A percentile compares a stretch with the other conserved stretches of the same genome.
Conservation (phyloP, 2,888 invertebrate genomes). For the Anarsia innoxiella region DNA sequence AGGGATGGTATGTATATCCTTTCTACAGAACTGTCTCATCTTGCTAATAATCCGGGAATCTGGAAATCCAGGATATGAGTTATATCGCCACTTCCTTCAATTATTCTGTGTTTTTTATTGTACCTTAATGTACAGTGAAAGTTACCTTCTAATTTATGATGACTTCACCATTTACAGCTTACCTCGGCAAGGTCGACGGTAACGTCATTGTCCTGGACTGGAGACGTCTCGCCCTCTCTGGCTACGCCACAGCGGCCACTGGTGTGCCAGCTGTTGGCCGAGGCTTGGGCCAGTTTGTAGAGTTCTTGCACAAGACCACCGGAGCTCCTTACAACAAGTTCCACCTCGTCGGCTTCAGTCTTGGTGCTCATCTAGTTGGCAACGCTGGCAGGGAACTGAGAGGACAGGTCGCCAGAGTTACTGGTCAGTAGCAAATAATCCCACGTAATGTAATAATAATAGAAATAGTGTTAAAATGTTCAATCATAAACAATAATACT, state of each 20-base stretch:
- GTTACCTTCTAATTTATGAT: too few species aligned
- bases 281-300: constrained; percentile 38
- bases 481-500: too few species aligned
- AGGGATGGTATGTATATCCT: constrained; percentile 34
- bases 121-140: neutral
- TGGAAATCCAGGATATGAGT: neutral
- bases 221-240: constrained; percentile 31
- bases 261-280: constrained; percentile 38
- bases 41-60: too few species aligned
- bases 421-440: constrained; percentile 27
- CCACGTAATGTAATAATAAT: too few species aligned
- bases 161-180: constrained; percentile 34
- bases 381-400: constrained; percentile 34
- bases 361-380: constrained; percentile 45
- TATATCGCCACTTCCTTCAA: neutral
- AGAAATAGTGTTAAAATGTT: too few species aligned
- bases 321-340: constrained; percentile 28
- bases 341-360: constrained; percentile 44
- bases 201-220: constrained; percentile 47
- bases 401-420: constrained; percentile 35
- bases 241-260: constrained; percentile 32
- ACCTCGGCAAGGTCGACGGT: constrained; percentile 25
- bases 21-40: too few species aligned
- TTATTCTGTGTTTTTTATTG: too few species aligned
- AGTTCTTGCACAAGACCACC: constrained; percentile 26